Evolutionary conservation across 2,113 vertebrate species (phyloP).

Genomic region (Myrmecobius fasciatus): DNA sequence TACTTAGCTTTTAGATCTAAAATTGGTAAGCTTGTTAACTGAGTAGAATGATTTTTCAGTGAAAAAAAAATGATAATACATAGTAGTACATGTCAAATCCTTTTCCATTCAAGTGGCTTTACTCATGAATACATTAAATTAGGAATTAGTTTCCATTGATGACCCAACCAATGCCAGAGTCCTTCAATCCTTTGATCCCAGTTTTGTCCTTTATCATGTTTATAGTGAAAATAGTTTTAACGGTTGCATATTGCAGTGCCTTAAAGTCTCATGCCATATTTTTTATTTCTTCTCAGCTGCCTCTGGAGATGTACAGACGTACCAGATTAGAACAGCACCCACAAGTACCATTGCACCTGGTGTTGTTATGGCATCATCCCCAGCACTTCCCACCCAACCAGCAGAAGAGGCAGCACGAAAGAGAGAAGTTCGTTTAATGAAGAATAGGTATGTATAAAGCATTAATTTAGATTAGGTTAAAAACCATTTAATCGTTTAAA

Average conservation of each 20-base stretch:
- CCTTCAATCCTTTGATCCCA: constrained; percentile 40
- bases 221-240: not conserved
- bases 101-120: constrained; percentile 47
- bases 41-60: constrained; percentile 43
- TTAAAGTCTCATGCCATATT: not conserved
- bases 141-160: constrained; percentile 39
- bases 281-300: constrained; percentile 85
- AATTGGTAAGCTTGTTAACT: constrained; percentile 71
- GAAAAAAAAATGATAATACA: constrained; percentile 55
- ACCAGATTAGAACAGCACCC: constrained; percentile 96
- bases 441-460: constrained; percentile 91
- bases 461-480: constrained; percentile 8
- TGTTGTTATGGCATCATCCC: constrained; percentile 96
- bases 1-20: constrained; percentile 72
- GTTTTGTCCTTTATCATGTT: constrained; percentile 40
- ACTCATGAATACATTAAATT: constrained; percentile 39
- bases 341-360: constrained; percentile 95
- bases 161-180: constrained; percentile 26
- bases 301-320: constrained; percentile 97
- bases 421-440: constrained; percentile 98
- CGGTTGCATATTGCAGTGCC: not conserved
- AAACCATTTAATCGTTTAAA: not conserved
- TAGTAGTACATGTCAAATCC: constrained; percentile 39
- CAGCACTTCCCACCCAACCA: constrained; percentile 90
- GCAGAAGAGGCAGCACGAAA: constrained; percentile 97